Conservation (phyloP, 2,888 invertebrate species). For the Drosophila kuntzei region DNA sequence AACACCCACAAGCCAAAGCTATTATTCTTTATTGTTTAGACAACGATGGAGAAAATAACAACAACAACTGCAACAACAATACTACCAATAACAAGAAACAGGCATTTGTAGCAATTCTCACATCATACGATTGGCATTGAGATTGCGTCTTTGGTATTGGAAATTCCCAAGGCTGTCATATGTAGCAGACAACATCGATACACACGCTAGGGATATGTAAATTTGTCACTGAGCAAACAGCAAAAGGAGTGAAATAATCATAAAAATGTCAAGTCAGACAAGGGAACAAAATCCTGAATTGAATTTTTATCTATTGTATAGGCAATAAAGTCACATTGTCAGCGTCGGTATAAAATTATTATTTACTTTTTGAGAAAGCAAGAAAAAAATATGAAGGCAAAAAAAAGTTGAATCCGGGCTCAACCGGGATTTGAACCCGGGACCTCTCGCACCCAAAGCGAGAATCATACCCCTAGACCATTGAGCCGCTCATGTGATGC, state of each 20-base stretch:
- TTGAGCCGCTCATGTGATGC: slow-evolving; percentile 86
- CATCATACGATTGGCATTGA: slow-evolving; percentile 84
- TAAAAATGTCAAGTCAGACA: slow-evolving; percentile 77
- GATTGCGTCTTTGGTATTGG: slow-evolving; percentile 73
- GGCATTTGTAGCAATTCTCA: slow-evolving; percentile 82
- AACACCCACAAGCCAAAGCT: slow-evolving; percentile 63
- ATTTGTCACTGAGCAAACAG: slow-evolving; percentile 75
- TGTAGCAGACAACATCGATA: slow-evolving; percentile 39
- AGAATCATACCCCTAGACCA: slow-evolving; percentile 90
- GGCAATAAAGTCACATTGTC: slow-evolving; percentile 82
- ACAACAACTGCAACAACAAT: slow-evolving; percentile 12
- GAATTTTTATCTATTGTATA: slow-evolving; percentile 84
- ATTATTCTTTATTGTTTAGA: slow-evolving; percentile 84
- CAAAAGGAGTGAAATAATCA: slow-evolving; percentile 84
- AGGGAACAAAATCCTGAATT: slow-evolving; percentile 80
- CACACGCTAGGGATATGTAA: slow-evolving; percentile 69
- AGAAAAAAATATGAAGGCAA: background rate
- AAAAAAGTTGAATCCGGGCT: slow-evolving; percentile 85
- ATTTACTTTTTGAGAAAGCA: slow-evolving; percentile 45
- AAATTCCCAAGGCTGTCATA: slow-evolving; percentile 82
- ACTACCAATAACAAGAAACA: slow-evolving; percentile 54
- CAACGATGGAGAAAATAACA: slow-evolving; percentile 42
- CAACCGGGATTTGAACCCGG: slow-evolving; percentile 90
- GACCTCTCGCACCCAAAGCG: slow-evolving; percentile 90
- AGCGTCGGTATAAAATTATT: slow-evolving; percentile 63